Evolutionary conservation across 2,888 invertebrate genomes (phyloP).

Genomic region (Quadriops clusia): DNA sequence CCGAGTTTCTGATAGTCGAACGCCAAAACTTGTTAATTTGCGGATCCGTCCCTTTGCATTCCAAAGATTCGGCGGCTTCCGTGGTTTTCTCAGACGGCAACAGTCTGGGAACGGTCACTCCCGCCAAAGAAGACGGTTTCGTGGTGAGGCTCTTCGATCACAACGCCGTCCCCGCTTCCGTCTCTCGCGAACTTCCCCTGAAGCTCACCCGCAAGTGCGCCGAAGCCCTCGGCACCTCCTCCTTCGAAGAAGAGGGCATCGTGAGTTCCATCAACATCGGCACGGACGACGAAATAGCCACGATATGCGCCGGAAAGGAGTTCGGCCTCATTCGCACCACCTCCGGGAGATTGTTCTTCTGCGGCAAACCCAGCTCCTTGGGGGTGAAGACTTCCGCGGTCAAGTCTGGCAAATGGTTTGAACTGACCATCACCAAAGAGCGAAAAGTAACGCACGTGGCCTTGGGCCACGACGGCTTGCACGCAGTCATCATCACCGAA

Average conservation of each 20-base stretch:
- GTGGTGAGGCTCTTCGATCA: constrained; percentile 64
- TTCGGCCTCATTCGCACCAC: constrained; percentile 74
- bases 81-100: constrained; percentile 68
- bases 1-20: constrained; percentile 45
- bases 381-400: constrained; percentile 62
- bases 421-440: constrained; percentile 54
- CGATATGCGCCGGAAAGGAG: constrained; percentile 78
- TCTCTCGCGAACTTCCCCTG: constrained; percentile 55
- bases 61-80: constrained; percentile 39
- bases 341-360: constrained; percentile 81
- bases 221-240: constrained; percentile 60
- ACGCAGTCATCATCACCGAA: constrained; percentile 82
- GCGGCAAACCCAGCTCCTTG: constrained; percentile 74
- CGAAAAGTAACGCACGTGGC: constrained; percentile 67
- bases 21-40: constrained; percentile 41
- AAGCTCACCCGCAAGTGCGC: constrained; percentile 71
- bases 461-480: constrained; percentile 87
- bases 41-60: constrained; percentile 35
- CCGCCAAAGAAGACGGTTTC: constrained; percentile 75
- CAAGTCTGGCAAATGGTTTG: constrained; percentile 46
- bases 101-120: constrained; percentile 63
- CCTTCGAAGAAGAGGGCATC: constrained; percentile 55
- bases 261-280: constrained; percentile 30
- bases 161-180: constrained; percentile 43
- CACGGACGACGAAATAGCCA: constrained; percentile 64